phyloP scores from a whole-genome alignment of 2,797 vertebrate species.

The Megaceryle alcyon region DNA sequence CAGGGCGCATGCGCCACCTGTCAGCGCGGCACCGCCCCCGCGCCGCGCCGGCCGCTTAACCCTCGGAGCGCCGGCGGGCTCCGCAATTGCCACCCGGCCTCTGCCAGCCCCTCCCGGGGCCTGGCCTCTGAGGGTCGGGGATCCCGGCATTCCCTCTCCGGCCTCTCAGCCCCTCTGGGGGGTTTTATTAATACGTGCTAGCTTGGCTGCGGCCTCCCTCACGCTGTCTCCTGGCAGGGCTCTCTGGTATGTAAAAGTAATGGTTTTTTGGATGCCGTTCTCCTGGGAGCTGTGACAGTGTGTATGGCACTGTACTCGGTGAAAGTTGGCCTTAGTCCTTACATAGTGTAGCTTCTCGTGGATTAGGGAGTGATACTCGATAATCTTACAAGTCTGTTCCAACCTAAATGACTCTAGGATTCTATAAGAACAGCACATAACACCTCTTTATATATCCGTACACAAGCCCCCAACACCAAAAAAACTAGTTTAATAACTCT shows the following conservation, averaged over 20 bases:
- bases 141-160: accelerated
- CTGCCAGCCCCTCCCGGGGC: no score
- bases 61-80: not conserved
- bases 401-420: not conserved
- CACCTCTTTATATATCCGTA: not conserved
- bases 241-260: not conserved
- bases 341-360: not conserved
- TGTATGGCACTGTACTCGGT: accelerated
- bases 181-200: no score
- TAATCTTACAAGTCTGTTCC: not conserved
- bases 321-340: not conserved
- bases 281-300: not conserved
- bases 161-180: not conserved
- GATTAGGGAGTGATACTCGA: not conserved
- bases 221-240: not conserved
- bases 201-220: not conserved
- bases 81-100: no score
- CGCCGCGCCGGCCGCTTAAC: not conserved
- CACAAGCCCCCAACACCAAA: not conserved
- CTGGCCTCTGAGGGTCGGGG: not conserved
- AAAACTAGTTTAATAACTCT: accelerated
- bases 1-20: conserved; percentile 80
- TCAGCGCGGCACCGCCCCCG: conserved; percentile 54
- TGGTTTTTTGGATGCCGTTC: not conserved
- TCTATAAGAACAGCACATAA: not conserved